Conservation (phyloP, 2,888 invertebrate genomes). For the Catocala fraxini region DNA sequence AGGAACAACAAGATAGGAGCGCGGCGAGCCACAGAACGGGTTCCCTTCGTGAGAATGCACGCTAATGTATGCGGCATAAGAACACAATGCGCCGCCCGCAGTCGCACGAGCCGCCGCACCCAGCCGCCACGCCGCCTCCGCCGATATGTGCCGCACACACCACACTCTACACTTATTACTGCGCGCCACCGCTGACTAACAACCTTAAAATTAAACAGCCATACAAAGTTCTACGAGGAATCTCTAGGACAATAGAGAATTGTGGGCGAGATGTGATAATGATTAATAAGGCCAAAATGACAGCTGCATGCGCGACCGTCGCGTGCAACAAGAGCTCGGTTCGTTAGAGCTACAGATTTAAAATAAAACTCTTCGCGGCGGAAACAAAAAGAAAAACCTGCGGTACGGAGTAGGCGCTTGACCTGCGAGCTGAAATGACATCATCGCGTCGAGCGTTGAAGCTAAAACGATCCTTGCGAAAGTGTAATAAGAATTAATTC, state of each 20-base stretch:
- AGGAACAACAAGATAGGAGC: slow-evolving; percentile 71
- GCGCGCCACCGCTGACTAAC: neutral
- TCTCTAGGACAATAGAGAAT: slow-evolving; percentile 22
- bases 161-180: slow-evolving; percentile 1
- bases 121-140: slow-evolving; percentile 61
- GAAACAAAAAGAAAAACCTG: slow-evolving; percentile 77
- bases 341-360: slow-evolving; percentile 84
- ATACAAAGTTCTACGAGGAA: slow-evolving; percentile 30
- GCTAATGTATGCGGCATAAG: slow-evolving; percentile 72
- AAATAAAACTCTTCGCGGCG: slow-evolving; percentile 80
- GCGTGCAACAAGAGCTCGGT: slow-evolving; percentile 77
- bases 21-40: slow-evolving; percentile 69
- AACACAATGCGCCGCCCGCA: slow-evolving; percentile 66
- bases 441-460: slow-evolving; percentile 40
- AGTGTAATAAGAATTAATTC: slow-evolving; percentile 65
- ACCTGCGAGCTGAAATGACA: slow-evolving; percentile 66
- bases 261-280: slow-evolving; percentile 38
- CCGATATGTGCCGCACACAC: slow-evolving; percentile 59
- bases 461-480: slow-evolving; percentile 60
- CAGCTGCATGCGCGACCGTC: slow-evolving; percentile 67
- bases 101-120: slow-evolving; percentile 53
- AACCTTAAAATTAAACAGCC: slow-evolving; percentile 36
- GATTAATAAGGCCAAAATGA: slow-evolving; percentile 51
- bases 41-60: slow-evolving; percentile 77
- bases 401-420: slow-evolving; percentile 72